These are phyloP conservation scores for Carassius gibelio DNA, from an alignment of 2,113 vertebrate species.

Conservation along the genomic window DNA sequence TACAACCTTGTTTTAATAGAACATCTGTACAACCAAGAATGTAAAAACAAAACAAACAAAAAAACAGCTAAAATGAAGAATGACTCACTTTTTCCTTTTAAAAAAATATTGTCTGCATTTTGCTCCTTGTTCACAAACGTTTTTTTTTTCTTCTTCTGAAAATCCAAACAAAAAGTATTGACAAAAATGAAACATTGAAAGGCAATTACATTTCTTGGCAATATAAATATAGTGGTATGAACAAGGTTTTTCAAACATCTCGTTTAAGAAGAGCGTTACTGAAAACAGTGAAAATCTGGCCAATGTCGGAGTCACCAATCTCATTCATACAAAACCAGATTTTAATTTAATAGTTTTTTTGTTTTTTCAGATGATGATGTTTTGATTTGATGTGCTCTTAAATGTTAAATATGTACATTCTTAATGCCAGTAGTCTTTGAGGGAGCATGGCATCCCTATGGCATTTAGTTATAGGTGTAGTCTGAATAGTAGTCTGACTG, in stretches of 20 bases:
- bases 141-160: constrained; percentile 50
- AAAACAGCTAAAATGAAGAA: constrained; percentile 66
- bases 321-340: constrained; percentile 76
- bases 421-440: constrained; percentile 68
- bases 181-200: constrained; percentile 71
- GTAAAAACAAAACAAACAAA: constrained; percentile 60
- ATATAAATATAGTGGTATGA: constrained; percentile 85
- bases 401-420: constrained; percentile 80
- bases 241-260: constrained; percentile 73
- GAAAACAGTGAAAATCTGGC: constrained; percentile 71
- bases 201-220: constrained; percentile 78
- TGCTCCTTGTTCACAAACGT: constrained; percentile 73
- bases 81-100: constrained; percentile 67
- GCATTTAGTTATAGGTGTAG: constrained; percentile 69
- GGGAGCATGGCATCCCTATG: constrained; percentile 28
- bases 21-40: constrained; percentile 75
- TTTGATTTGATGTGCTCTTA: constrained; percentile 67
- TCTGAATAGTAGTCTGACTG: constrained; percentile 73
- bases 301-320: constrained; percentile 68
- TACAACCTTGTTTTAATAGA: constrained; percentile 76
- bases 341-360: constrained; percentile 55
- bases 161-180: constrained; percentile 55
- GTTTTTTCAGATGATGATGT: not conserved
- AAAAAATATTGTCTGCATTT: constrained; percentile 77
- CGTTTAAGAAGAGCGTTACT: constrained; percentile 72